These are phyloP conservation scores for Nemotelus nigrinus DNA, from an alignment of 2,888 invertebrate genomes.

Conservation along the genomic window DNA sequence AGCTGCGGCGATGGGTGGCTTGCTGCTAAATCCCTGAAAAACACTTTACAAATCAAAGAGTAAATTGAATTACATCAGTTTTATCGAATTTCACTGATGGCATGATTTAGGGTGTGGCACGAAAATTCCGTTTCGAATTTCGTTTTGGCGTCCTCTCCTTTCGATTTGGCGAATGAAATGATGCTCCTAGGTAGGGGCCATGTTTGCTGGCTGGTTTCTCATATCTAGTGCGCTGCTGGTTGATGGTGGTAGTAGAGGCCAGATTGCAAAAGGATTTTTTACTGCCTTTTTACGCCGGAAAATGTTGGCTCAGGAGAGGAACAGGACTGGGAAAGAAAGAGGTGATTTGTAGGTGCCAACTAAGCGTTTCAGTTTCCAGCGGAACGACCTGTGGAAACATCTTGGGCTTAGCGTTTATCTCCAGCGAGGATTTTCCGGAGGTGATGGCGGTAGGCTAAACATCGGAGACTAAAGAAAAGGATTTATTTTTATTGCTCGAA, in stretches of 20 bases:
- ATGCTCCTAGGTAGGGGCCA: neutral
- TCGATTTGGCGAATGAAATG: neutral
- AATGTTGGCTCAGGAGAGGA: neutral
- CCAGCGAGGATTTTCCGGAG: neutral
- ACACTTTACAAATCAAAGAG: constrained; percentile 49
- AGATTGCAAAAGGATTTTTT: too few relatives aligned
- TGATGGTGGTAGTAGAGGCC: too few relatives aligned
- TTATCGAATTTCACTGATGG: constrained; percentile 46
- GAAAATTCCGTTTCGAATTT: constrained; percentile 12
- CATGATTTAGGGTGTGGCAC: constrained; percentile 40
- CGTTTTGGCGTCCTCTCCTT: neutral
- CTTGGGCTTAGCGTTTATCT: constrained; percentile 41
- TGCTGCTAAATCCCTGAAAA: constrained; percentile 43
- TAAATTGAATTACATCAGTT: constrained; percentile 50
- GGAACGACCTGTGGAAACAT: constrained; percentile 40
- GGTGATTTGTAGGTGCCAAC: constrained; percentile 22
- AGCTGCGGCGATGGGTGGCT: too few relatives aligned
- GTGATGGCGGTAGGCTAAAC: neutral
- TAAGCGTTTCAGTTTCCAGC: constrained; percentile 19
- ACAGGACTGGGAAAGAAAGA: neutral
- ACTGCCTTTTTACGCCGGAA: too few relatives aligned
- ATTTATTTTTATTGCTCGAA: constrained; percentile 39
- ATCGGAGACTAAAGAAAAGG: constrained; percentile 11
- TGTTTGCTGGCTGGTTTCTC: too few relatives aligned
- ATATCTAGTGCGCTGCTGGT: too few relatives aligned